Conservation (phyloP, 2,797 vertebrate species). For the Echeneis naucrates region DNA sequence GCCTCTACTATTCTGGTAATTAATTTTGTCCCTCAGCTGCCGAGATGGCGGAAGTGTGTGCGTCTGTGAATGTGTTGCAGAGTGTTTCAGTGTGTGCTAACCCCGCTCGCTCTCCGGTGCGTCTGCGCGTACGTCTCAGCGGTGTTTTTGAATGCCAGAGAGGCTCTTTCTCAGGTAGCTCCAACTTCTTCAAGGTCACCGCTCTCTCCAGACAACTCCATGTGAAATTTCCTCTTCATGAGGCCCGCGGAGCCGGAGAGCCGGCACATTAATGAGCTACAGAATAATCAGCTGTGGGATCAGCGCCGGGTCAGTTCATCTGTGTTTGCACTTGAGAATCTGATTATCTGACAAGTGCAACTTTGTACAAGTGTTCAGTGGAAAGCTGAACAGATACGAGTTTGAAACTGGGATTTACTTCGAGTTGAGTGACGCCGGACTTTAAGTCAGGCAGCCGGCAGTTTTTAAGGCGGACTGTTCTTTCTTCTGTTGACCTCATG, state of each 20-base stretch:
- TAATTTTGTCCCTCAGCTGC: slow-evolving; percentile 67
- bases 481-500: no score
- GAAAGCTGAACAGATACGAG: no score
- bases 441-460: no score
- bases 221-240: slow-evolving; percentile 20
- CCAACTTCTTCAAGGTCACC: slow-evolving; percentile 62
- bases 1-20: slow-evolving; percentile 63
- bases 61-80: slow-evolving; percentile 15
- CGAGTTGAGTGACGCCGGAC: no score
- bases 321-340: background rate
- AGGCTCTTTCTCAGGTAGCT: slow-evolving; percentile 49
- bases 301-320: background rate
- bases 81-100: slow-evolving; percentile 69
- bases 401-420: no score
- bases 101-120: slow-evolving; percentile 63
- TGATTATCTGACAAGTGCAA: background rate
- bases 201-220: slow-evolving; percentile 35
- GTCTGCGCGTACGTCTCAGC: slow-evolving; percentile 46
- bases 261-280: background rate
- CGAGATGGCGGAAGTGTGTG: slow-evolving; percentile 26
- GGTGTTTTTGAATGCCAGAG: slow-evolving; percentile 66
- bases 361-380: background rate
- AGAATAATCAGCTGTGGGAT: background rate
- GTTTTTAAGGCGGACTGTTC: no score
- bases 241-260: background rate